A percentile compares a stretch with the other conserved stretches of the same genome.
Evolutionary conservation across 2,113 vertebrate species (phyloP).

Genomic region (Andinoacara biseriatus): DNA sequence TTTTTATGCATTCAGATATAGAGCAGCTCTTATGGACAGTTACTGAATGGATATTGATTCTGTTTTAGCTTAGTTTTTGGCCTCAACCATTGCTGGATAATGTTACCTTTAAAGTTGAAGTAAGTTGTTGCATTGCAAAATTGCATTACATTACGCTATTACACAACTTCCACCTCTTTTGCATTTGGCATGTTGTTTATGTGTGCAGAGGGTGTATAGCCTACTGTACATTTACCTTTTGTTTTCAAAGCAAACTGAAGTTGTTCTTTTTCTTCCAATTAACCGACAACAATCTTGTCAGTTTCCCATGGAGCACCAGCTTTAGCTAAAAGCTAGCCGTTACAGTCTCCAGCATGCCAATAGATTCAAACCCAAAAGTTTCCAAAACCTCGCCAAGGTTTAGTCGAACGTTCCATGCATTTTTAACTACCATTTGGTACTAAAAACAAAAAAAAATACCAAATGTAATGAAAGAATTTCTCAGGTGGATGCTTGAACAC

Average conservation of each 20-base stretch:
- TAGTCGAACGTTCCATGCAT: neutral
- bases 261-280: neutral
- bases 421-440: neutral
- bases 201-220: neutral
- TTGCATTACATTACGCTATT: neutral
- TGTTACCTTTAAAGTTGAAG: neutral
- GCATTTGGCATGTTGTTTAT: neutral
- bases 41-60: neutral
- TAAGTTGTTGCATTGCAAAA: neutral
- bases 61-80: neutral
- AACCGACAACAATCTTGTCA: neutral
- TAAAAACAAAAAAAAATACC: neutral
- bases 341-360: neutral
- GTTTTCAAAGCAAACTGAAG: neutral
- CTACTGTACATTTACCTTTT: neutral
- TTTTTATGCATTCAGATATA: neutral
- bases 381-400: no score
- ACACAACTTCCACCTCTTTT: neutral
- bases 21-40: neutral
- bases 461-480: constrained; percentile 26
- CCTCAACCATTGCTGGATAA: neutral
- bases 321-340: neutral
- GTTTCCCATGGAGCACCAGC: neutral
- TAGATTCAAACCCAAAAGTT: neutral
- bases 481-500: constrained; percentile 35